Evolutionary conservation across 2,113 vertebrate genomes (phyloP), one percentile per base, ranked within the genome.

Genomic region (Macaca nemestrina): DNA sequence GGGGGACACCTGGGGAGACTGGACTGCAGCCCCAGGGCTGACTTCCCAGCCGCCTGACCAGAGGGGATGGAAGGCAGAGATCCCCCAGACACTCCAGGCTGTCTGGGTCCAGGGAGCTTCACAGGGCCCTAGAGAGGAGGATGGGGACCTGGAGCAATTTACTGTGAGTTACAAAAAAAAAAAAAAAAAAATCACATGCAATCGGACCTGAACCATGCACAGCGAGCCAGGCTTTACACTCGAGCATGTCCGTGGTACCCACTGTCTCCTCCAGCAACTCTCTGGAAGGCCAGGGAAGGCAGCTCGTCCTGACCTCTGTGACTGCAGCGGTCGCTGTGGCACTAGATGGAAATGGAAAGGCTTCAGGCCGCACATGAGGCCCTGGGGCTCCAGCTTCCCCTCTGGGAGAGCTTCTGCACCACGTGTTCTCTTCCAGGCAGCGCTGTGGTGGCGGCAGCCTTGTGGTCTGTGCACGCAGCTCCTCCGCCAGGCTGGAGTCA

Each of bases 291-390:
- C 98, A 96, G 96, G 48, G 23, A 97, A 97, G 95, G 97, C 80
- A 85, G 96, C 96, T 78, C 95, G 57, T 95, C 95, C 55, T 97
- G 22, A 22, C 70, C 70, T 96, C 97, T 90, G 78, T 96, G 98
- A 50, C 48, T 50, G 48, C 48, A 50, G 48, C 13, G 1, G 48
- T 50, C 13, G 48, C 48, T 50, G 0, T 14, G 48, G 93, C 96
- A 97, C 98, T 97, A 96, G 97, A 95, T 98, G 98, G 96, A 93
- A 97, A 97, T 96, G 92, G 95, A 98, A 98, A 98, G 98, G 97
- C 98, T 97, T 98, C 32, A 95, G 97, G 96, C 97, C 97, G 96
- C 98, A 96, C 97, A 97, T 98, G 98, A 98, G 98, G 97, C 96
- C 81, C 97, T 96, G 98, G 95, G 97, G 97, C 98, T 98, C 96